Base-by-base conservation (phyloP, 2,888 invertebrate genomes). In the Spodoptera exigua region DNA sequence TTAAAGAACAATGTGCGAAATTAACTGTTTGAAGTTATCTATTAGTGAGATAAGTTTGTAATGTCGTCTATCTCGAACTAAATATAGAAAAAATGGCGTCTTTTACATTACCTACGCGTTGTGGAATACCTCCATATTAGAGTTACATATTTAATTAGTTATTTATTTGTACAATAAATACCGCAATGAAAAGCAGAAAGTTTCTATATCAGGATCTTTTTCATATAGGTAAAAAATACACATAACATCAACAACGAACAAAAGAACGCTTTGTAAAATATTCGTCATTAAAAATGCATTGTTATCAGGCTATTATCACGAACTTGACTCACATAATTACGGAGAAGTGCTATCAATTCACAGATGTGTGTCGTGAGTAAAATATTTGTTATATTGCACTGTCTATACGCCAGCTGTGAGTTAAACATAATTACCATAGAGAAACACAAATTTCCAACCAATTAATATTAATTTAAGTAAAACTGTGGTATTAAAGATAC, bases 1-100 rank as follows among this genome's bases (percentile, higher is more conserved):
- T 48, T 53, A 58, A 46, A 55, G 70, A 72, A 82, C 79, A 79
- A 78, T 80, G 61, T 66, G 65, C 60, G 64, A 64, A 75, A 76
- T 76, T 66, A 69, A 66, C 67, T 75, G 51, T 56, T 79, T 70
- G 47, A 45, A 63, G 34, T 55, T 55, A 40, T 41, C 11, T 16
- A 46, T 36, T 47, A 7, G 17, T 35, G 0, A n/a, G 5, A 10
- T 36, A 37, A 37, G n/a, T 27, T 5, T 9, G 27, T 7, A 43
- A 43, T 0, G n/a, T n/a, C n/a, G n/a, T n/a, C n/a, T n/a, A n/a
- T n/a, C n/a, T n/a, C n/a, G n/a, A n/a, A n/a, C n/a, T n/a, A n/a
- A n/a, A n/a, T n/a, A n/a, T n/a, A n/a, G n/a, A n/a, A n/a, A n/a
- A n/a, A n/a, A n/a, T n/a, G n/a, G n/a, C n/a, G n/a, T n/a, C n/a